Percentiles rank a stretch among this genome's conserved stretches.
phyloP scores from a whole-genome alignment of 2,113 vertebrate genomes.

The Callorhinus ursinus region DNA sequence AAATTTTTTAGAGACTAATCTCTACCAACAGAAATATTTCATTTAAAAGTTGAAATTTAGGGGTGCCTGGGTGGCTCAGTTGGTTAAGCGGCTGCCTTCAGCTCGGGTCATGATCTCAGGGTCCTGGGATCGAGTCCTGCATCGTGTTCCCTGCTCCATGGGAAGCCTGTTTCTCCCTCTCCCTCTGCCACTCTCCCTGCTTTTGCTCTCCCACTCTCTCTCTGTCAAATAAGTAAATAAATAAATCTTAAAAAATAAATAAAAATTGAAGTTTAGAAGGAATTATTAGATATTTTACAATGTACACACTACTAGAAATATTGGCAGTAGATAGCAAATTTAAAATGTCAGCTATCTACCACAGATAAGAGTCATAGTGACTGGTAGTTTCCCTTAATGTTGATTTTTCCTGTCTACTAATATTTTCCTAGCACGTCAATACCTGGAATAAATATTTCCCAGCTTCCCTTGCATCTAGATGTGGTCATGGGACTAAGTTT shows the following conservation, averaged over 20 bases:
- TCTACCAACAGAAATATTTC: not conserved
- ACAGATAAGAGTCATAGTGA: not conserved
- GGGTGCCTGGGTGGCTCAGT: not conserved
- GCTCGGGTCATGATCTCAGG: not conserved
- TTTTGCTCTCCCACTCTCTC: no score
- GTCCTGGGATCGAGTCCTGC: not conserved
- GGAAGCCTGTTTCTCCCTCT: no score
- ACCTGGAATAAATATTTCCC: not conserved
- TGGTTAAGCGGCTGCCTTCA: not conserved
- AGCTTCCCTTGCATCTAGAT: not conserved
- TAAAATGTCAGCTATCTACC: not conserved
- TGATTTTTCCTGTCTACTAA: not conserved
- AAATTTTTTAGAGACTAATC: not conserved
- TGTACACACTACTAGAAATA: not conserved
- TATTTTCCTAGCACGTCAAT: not conserved
- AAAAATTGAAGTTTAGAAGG: constrained; percentile 11
- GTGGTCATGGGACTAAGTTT: not conserved
- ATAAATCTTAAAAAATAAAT: not conserved
- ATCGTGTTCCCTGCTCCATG: no score
- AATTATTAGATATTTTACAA: not conserved
- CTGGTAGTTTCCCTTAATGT: not conserved
- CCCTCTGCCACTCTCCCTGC: no score
- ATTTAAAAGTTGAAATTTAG: constrained; percentile 12
- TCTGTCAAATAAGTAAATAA: no score
- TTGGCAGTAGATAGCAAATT: not conserved